A percentile compares a stretch with the other conserved stretches of the same genome.
phyloP scores from a whole-genome alignment of 2,113 vertebrate species.

The Dromas ardeola region DNA sequence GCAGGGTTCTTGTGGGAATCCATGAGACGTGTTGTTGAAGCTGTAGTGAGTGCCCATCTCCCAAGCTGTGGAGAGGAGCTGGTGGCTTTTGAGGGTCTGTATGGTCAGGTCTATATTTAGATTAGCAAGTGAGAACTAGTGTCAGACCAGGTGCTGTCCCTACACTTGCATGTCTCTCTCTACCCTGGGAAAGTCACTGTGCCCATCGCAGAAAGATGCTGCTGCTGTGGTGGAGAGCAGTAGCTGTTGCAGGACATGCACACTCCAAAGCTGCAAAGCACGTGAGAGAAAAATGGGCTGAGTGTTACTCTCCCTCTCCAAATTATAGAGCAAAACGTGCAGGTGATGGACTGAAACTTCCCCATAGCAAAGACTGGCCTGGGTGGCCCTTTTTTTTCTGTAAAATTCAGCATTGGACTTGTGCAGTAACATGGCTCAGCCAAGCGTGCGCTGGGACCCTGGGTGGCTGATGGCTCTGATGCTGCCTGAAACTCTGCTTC shows the following conservation, averaged over 20 bases:
- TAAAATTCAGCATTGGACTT: background rate
- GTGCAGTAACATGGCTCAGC: background rate
- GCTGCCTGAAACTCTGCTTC: background rate
- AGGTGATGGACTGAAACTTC: background rate
- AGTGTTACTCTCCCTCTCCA: background rate
- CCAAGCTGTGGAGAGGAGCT: background rate
- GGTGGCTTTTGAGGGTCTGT: background rate
- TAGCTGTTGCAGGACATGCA: background rate
- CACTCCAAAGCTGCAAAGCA: background rate
- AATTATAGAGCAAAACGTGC: background rate
- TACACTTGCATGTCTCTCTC: background rate
- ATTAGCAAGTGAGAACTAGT: background rate
- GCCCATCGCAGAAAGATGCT: background rate
- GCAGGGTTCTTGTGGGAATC: background rate
- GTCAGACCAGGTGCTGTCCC: background rate
- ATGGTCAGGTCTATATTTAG: background rate
- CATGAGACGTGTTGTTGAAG: background rate
- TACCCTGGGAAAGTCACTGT: fast-evolving
- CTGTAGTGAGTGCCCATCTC: background rate
- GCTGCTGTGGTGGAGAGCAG: background rate
- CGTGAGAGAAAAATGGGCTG: background rate
- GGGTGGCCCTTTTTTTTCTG: background rate
- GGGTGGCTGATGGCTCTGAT: fast-evolving
- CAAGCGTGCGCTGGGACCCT: fast-evolving
- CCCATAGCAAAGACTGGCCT: background rate